Base-by-base conservation (phyloP, 2,797 vertebrate species). In the Gallinago solitaria region DNA sequence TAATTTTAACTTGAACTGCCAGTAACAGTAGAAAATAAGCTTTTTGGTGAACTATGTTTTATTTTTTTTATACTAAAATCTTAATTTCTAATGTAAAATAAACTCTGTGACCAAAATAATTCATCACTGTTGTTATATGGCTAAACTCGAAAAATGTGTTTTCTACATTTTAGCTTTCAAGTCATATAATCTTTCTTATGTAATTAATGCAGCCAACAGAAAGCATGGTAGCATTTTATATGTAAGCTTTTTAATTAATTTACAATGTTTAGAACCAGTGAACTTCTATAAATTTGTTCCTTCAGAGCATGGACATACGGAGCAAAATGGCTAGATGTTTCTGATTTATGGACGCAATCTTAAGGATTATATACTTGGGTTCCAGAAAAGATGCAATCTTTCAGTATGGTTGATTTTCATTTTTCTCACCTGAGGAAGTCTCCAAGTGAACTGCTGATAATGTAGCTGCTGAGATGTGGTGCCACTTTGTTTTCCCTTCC, bases 1-100 rank as follows among this genome's bases (percentile, higher is more conserved):
- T 89, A 79, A 94, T 80, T 95, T 85, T 89, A 93, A 69, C 43
- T 61, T 57, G 10, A 73, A 81, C 67, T 90, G 35, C 87, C 32
- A 90, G 57, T 27, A 91, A 73, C 35, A 64, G 61, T 35, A 70
- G 41, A 56, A 92, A 88, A 70, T n/a, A 51, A 81, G 18, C 33
- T 83, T 86, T 65, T 56, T 32, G 5, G 45, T 91, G 61, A 81
- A 60, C n/a, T 70, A 18, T 53, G 21, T 18, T 81, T 50, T 43
- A 16, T 85, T 67, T 56, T n/a, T 78, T 85, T 47, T 24, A 47
- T 60, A 25, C 8, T 87, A 32, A 87, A 63, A 73, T 61, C 37
- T 93, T 88, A 20, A 87, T 32, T 94, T 92, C 39, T 77, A 80
- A 60, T 85, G 89, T 78, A 47, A 83, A 75, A 83, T 80, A 32